Percentiles rank a stretch among this genome's conserved stretches.
phyloP scores from a whole-genome alignment of 1,140 invertebrate species.

The Drusus annulatus region DNA sequence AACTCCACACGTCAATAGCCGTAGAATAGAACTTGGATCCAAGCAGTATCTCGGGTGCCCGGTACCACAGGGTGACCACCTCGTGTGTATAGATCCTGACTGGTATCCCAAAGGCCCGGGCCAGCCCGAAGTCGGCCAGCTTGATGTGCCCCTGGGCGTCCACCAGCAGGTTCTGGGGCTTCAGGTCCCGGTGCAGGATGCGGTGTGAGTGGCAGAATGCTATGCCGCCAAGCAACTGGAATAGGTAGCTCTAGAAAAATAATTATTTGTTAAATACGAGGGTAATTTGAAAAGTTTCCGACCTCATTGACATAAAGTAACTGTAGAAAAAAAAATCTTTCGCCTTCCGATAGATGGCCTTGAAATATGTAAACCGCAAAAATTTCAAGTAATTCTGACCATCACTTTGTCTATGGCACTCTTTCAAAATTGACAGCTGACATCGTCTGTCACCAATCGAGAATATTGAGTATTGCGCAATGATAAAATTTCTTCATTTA shows the following conservation, averaged over 20 bases:
- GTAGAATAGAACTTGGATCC: constrained; percentile 92
- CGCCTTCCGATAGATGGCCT: too few relatives aligned
- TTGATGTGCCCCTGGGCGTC: constrained; percentile 87
- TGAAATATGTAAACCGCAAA: too few relatives aligned
- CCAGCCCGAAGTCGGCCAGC: constrained; percentile 93
- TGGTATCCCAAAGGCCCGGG: constrained; percentile 87
- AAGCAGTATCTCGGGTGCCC: constrained; percentile 95
- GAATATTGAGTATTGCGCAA: too few relatives aligned
- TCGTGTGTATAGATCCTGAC: constrained; percentile 92
- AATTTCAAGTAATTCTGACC: too few relatives aligned
- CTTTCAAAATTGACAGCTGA: too few relatives aligned
- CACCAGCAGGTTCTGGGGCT: constrained; percentile 93
- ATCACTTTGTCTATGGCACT: too few relatives aligned
- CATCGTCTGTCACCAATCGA: too few relatives aligned
- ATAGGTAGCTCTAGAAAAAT: constrained; percentile 84
- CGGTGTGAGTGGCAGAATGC: constrained; percentile 93
- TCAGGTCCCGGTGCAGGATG: constrained; percentile 91
- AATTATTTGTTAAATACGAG: too few relatives aligned
- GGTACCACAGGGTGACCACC: constrained; percentile 97
- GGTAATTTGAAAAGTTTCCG: too few relatives aligned
- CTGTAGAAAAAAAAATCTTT: too few relatives aligned
- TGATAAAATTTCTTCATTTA: too few relatives aligned
- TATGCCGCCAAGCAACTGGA: constrained; percentile 92
- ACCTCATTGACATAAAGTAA: too few relatives aligned
- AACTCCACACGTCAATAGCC: constrained; percentile 95